A percentile compares a stretch with the other conserved stretches of the same genome.
Evolutionary conservation across 1,140 invertebrate species (phyloP).

Genomic region (Orchestia grillus): DNA sequence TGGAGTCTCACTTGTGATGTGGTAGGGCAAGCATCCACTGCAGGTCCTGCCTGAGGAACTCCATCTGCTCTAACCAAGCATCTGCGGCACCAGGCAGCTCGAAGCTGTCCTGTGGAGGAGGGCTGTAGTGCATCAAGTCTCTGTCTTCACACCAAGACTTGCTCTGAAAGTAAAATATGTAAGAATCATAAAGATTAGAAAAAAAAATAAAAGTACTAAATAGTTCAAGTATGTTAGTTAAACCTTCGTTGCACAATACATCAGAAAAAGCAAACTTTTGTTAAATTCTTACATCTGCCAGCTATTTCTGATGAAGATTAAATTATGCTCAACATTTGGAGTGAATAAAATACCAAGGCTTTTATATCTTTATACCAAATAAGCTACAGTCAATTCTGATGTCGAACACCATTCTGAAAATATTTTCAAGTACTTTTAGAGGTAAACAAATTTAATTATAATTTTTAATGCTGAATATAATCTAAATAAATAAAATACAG

Average conservation of each 20-base stretch:
- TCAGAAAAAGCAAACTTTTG: too few species aligned
- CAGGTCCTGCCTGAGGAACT: conserved; percentile 75
- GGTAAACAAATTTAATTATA: too few species aligned
- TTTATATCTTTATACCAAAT: too few species aligned
- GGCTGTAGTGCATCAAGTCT: conserved; percentile 71
- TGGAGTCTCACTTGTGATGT: conserved; percentile 72
- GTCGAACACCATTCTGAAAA: too few species aligned
- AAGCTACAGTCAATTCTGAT: too few species aligned
- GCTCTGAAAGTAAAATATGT: conserved; percentile 69
- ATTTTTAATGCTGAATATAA: too few species aligned
- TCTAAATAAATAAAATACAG: too few species aligned
- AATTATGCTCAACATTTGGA: too few species aligned
- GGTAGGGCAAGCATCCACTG: conserved; percentile 74
- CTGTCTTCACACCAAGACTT: conserved; percentile 71
- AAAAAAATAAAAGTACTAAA: not conserved
- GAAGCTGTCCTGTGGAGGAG: conserved; percentile 70
- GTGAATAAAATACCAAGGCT: too few species aligned
- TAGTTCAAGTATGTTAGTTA: not conserved
- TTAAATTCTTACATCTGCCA: too few species aligned
- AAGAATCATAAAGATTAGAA: not conserved
- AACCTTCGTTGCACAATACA: not conserved
- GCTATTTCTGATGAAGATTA: too few species aligned
- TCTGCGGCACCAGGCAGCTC: conserved; percentile 73
- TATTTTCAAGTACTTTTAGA: too few species aligned
- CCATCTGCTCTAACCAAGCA: conserved; percentile 75